These are phyloP conservation scores for Paramuricea clavata DNA, from an alignment of 92 coral and sea anemone species.

Conservation along the genomic window DNA sequence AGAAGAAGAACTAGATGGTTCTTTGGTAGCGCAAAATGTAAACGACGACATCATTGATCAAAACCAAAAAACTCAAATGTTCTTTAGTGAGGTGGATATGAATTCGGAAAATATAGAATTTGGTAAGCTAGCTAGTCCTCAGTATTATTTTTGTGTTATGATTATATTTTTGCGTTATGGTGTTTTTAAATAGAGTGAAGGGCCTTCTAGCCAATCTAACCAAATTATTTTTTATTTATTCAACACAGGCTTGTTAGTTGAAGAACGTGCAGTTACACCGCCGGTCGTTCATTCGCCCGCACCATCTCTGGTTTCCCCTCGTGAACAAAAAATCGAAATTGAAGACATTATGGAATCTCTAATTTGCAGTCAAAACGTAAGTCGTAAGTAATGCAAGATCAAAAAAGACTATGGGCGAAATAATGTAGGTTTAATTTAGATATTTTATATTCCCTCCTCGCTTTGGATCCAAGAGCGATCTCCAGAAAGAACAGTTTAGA, in stretches of 20 bases:
- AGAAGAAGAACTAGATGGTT: neutral
- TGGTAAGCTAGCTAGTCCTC: neutral
- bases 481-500: too few relatives aligned
- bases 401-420: too few relatives aligned
- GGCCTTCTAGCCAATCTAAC: too few relatives aligned
- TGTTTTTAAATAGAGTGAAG: too few relatives aligned
- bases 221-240: neutral
- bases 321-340: neutral
- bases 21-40: neutral
- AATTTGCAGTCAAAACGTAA: slow-evolving; percentile 3
- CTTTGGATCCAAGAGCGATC: too few relatives aligned
- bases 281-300: slow-evolving; percentile 16
- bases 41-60: neutral
- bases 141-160: neutral
- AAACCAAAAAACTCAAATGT: neutral
- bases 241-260: neutral
- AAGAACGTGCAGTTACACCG: slow-evolving; percentile 20
- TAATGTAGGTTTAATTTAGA: too few relatives aligned
- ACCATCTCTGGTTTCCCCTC: slow-evolving; percentile 25
- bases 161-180: neutral
- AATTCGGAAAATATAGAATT: slow-evolving; percentile 4
- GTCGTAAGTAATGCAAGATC: too few relatives aligned
- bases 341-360: neutral
- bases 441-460: too few relatives aligned
- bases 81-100: neutral